Evolutionary conservation across 2,113 vertebrate genomes (phyloP), one percentile per base, ranked within the genome.

Genomic region (Otolemur garnettii): DNA sequence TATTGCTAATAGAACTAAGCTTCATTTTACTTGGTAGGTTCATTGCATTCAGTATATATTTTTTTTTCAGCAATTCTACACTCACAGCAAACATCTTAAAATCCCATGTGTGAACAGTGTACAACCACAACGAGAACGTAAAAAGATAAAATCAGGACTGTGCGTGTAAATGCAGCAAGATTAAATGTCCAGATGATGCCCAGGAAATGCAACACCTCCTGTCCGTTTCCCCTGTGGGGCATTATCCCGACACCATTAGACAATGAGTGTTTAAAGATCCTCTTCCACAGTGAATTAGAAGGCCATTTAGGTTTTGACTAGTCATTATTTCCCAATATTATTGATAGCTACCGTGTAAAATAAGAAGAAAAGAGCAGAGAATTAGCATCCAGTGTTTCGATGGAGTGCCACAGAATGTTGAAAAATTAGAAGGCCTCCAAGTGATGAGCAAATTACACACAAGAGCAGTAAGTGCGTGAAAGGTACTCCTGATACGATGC

Each of bases 251-350:
- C 45, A 50, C 45, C 45, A 50, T 50, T 50, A 50, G 45, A 91
- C 2, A 15, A 35, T 35, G n/a, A 90, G 45, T 90, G 59, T 88
- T 88, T 89, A 74, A 77, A 72, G 55, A 93, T 53, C 53, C 26
- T 71, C 35, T 95, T 97, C 53, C 33, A 87, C 33, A 80, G 62
- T 96, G 26, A 94, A 90, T 93, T 87, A n/a, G 30, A 83, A 74
- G 74, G 71, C 45, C 91, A 80, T 90, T 93, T 69, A 92, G n/a
- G 24, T 87, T 95, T 93, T 71, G 69, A 79, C 21, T 95, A 93
- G 60, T 79, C 57, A 80, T 87, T 94, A 87, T 92, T 93, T 94
- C 42, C 71, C 81, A 87, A 87, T 92, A 87, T 90, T 91, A 87
- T 59, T 95, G 69, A 87, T 92, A 59, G 14, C 21, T 75, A 90